Base-by-base conservation (phyloP, 2,797 vertebrate genomes). In the Leptatherina wallacei region DNA sequence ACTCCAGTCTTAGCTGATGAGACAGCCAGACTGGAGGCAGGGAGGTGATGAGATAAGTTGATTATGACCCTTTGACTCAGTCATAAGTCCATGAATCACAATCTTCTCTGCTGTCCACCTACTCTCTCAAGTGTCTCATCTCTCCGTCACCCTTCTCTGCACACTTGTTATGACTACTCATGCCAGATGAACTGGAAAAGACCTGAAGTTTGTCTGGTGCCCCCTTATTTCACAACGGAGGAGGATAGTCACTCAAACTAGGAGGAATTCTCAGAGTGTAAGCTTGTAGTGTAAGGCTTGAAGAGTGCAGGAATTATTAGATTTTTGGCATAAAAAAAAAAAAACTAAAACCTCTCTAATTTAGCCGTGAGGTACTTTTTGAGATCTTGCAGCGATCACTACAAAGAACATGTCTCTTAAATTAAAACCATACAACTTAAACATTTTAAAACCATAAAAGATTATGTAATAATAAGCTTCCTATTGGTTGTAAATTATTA, bases 1-100 rank as follows among this genome's bases (percentile, higher is more conserved):
- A 59, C 40, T 64, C 29, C 18, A 57, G 30, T 75, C 24, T 64
- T 6, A 18, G 63, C 32, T 67, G 44, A 16, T 2, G 3, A 16
- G 9, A 35, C 57, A 56, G 36, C 59, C 69, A 78, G 59, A 78
- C 69, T 18, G 24, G 52, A 68, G 70, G 71, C 54, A 71, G 67
- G 35, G 40, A 44, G 54, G 32, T 60, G 24, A 52, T 54, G 49
- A 49, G 30, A 58, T 55, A 71, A 49, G 52, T 83, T 74, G 27
- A 40, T 51, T 65, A 32, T 76, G 33, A 64, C 38, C 44, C 71
- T 71, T 61, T 69, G 65, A 40, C 68, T 85, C 71, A 73, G 35
- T 61, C 59, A 69, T 49, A 72, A 60, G 29, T 71, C 66, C 82
- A 88, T 91, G 77, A 74, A 87, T 91, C 82, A 62, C 56, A 76